phyloP scores from a whole-genome alignment of 2,888 invertebrate genomes.

The Lasius platythorax region DNA sequence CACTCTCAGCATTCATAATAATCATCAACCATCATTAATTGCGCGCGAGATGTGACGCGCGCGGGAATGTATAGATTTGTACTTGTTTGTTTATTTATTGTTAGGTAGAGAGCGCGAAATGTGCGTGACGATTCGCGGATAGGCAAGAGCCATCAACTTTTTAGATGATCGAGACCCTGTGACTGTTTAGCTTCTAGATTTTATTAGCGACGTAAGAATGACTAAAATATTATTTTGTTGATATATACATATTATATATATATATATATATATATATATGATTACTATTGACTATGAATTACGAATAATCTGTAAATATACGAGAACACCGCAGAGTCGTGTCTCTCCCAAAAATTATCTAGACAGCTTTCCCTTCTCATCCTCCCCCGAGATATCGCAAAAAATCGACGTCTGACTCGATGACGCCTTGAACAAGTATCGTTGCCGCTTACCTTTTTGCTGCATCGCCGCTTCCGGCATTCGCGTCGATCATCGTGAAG shows the following conservation, averaged over 20 bases:
- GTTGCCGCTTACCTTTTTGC: neutral
- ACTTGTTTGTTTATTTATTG: slow-evolving; percentile 79
- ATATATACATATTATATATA: slow-evolving; percentile 74
- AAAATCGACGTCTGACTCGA: neutral
- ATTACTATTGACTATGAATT: slow-evolving; percentile 77
- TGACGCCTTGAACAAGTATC: neutral
- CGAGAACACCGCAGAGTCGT: slow-evolving; percentile 70
- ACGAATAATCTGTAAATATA: slow-evolving; percentile 81
- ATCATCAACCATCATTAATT: slow-evolving; percentile 62
- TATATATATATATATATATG: slow-evolving; percentile 66
- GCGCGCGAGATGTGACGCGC: slow-evolving; percentile 43
- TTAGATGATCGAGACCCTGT: slow-evolving; percentile 74
- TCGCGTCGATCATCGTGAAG: neutral
- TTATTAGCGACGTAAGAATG: slow-evolving; percentile 77
- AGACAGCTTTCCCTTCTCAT: neutral
- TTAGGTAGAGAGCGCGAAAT: slow-evolving; percentile 67
- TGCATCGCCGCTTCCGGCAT: neutral
- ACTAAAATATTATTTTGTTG: slow-evolving; percentile 80
- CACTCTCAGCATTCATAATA: slow-evolving; percentile 59
- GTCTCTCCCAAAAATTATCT: slow-evolving; percentile 41
- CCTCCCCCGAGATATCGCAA: neutral
- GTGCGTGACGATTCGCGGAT: slow-evolving; percentile 44
- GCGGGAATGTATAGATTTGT: slow-evolving; percentile 75
- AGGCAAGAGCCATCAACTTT: slow-evolving; percentile 65
- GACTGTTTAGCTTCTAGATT: slow-evolving; percentile 81